phyloP scores from a whole-genome alignment of 2,113 vertebrate genomes.

The Scytalopus superciliaris region DNA sequence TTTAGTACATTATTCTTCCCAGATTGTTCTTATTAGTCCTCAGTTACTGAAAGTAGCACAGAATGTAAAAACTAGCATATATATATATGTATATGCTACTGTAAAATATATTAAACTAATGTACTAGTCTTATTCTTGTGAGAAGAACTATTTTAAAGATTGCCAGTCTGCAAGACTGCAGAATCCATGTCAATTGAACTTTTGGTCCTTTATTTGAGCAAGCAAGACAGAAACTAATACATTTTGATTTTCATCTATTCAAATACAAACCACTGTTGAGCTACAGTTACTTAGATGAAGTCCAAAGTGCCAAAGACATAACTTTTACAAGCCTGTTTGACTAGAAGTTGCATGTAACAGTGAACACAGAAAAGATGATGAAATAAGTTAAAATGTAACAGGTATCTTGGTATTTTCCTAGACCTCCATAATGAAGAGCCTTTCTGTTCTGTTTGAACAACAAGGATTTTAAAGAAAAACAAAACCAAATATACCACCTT shows the following conservation, averaged over 20 bases:
- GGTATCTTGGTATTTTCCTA: neutral
- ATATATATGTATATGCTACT: neutral
- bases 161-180: neutral
- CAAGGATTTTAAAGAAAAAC: neutral
- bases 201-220: neutral
- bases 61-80: conserved; percentile 41
- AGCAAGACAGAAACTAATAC: neutral
- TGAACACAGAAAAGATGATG: neutral
- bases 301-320: neutral
- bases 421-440: neutral
- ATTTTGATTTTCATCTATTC: neutral
- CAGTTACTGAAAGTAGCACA: conserved; percentile 51
- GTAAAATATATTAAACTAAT: conserved; percentile 53
- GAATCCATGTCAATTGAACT: neutral
- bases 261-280: neutral
- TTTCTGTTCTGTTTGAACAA: neutral
- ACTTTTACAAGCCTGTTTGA: neutral
- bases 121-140: neutral
- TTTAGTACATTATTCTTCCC: conserved; percentile 42
- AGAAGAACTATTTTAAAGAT: neutral
- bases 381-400: neutral
- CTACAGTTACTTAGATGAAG: neutral
- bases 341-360: neutral
- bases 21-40: conserved; percentile 32
- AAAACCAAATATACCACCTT: neutral